Evolutionary conservation across 2,797 vertebrate genomes (phyloP).

Genomic region (Paramormyrops hopkinsi): DNA sequence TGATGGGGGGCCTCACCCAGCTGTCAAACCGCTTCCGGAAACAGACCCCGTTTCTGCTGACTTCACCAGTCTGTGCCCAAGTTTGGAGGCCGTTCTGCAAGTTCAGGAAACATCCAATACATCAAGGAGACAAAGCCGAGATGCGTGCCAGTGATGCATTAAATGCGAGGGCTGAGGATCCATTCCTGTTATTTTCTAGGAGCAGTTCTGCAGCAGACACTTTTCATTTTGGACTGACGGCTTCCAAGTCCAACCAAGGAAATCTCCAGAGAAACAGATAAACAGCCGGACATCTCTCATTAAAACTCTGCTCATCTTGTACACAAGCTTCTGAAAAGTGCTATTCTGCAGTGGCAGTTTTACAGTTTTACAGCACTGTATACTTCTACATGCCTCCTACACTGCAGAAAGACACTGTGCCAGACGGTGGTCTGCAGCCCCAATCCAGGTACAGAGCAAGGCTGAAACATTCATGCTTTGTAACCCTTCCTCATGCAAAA

Average conservation of each 20-base stretch:
- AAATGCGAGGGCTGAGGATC: background rate
- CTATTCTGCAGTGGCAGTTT: background rate
- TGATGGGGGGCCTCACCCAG: background rate
- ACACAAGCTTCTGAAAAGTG: background rate
- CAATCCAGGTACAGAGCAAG: background rate
- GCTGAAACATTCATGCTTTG: background rate
- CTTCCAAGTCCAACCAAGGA: background rate
- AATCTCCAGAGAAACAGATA: background rate
- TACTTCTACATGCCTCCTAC: background rate
- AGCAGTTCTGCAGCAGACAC: background rate
- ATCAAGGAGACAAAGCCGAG: background rate
- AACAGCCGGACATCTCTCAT: background rate
- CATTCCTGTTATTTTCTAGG: background rate
- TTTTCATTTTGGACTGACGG: background rate
- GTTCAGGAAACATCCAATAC: background rate
- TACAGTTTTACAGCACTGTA: background rate
- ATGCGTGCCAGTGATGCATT: background rate
- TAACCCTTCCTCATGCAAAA: background rate
- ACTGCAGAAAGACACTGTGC: background rate
- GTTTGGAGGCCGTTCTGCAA: slow-evolving; percentile 59
- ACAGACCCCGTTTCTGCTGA: slow-evolving; percentile 46
- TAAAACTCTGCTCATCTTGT: background rate
- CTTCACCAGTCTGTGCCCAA: slow-evolving; percentile 71
- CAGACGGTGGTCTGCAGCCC: background rate
- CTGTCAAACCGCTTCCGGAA: background rate